Base-by-base conservation (phyloP, 2,797 vertebrate species). In the Cynopterus sphinx region DNA sequence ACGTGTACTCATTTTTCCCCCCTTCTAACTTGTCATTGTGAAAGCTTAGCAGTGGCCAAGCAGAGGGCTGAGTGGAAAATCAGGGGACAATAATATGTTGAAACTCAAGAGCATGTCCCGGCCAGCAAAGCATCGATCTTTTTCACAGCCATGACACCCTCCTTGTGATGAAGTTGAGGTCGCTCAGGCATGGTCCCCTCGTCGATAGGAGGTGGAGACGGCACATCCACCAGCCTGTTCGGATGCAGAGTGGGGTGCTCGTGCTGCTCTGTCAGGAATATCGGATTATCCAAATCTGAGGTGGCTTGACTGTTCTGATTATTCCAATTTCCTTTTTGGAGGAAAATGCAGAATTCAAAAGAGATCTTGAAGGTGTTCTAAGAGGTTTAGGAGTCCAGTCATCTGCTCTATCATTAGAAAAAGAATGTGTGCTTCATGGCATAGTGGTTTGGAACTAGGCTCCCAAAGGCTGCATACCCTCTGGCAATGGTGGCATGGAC, bases 1-100 rank as follows among this genome's bases (percentile, higher is more conserved):
- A 79, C 0, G 5, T 70, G 59, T 2, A 9, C 51, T 82, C 46
- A 5, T 65, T 74, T 28, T 61, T 26, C 0, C 1, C 55, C 2
- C 67, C 49, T 22, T 39, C 70, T 31, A 41, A 67, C 46, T 41
- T 79, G 91, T 87, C 78, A 63, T 3, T 6, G 83, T 46, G 61
- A 91, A 90, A 94, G 86, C 88, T 92, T 31, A 70, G 71, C 78
- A 49, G 71, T 9, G 13, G 87, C 73, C 77, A 19, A 36, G 61
- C 51, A 8, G 83, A 93, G 39, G 71, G 67, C 67, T 15, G 75
- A 87, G 65, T 81, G 86, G 91, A 46, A 94, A 91, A 90, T 39
- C 12, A 77, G 1, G n/a, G 39, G 12, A 17, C 77, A 46, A 67
- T 81, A 68, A 75, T 43, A 71, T 0, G 0, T 61, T 43, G 43